Evolutionary conservation across 2,113 vertebrate species (phyloP), one percentile per base, ranked within the genome.

Genomic region (Ailuropoda melanoleuca): DNA sequence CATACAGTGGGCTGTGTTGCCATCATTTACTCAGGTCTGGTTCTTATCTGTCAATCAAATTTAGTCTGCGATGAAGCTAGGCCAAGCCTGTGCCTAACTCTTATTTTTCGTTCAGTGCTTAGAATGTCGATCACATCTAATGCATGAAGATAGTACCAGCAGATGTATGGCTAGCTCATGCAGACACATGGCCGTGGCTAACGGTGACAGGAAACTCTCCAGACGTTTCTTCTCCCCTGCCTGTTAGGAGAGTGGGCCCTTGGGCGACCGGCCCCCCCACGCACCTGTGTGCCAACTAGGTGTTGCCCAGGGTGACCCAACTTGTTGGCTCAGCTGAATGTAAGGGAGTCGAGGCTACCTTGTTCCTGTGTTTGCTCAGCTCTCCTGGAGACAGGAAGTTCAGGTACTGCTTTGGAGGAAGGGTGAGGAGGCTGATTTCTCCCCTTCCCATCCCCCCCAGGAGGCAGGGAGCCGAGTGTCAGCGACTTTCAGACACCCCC

Each of bases 221-320:
- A 15, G 34, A 34, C 17, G 7, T 17, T 74, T 60, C 50, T 72
- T 53, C 29, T 48, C 4, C 53, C 17, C 39, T 8, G 46, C 1
- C 0, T 7, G 4, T 72, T 19, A 8, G 0, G 0, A 14, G 64
- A 26, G 0, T 1, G 37, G 50, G 58, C 15, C 29, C 26, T 5
- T 0, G 2, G 74, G 72, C 64, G 8, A 6, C 3, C 2, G 43
- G 29, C 8, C 12, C 26, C 1, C 31, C 2, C 8, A 2, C 3
- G 17, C 3, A 3, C 15, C 48, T 3, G 19, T 1, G 46, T 4
- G 18, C 5, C 2, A 0, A 26, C 56, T 5, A 3, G 48, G 15
- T 1, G 0, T 34, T 37, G 18, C 23, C 34, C 15, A 4, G 1
- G 0, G 5, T 0, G 8, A 23, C 11, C 34, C 15, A 55, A 70